Conservation (phyloP, 2,797 vertebrate genomes). For the Sardinella longiceps region DNA sequence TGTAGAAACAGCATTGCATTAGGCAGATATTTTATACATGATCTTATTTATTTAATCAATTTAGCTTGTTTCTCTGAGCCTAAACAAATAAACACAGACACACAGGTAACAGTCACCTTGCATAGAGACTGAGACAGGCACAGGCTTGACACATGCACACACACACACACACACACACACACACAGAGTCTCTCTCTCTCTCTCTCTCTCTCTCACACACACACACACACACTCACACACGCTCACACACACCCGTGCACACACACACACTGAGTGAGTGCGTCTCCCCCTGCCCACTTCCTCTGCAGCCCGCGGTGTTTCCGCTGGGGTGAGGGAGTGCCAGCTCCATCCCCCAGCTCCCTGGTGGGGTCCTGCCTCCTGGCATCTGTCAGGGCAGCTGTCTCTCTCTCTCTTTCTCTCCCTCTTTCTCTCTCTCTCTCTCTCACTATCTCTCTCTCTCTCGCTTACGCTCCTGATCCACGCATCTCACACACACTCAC, state of each 20-base stretch:
- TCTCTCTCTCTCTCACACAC: constrained; percentile 7
- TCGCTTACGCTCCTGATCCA: not conserved
- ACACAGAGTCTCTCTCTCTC: not conserved
- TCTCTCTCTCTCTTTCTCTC: constrained; percentile 70
- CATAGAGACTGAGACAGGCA: not conserved
- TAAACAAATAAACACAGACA: constrained; percentile 12
- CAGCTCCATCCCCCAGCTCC: constrained; percentile 81
- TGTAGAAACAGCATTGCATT: not conserved
- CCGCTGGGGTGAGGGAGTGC: constrained; percentile 82
- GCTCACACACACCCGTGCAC: constrained; percentile 51
- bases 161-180: constrained; percentile 12
- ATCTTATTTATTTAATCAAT: not conserved
- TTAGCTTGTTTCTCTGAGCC: not conserved
- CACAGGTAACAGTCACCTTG: constrained; percentile 25
- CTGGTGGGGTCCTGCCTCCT: constrained; percentile 85
- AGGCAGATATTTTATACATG: not conserved
- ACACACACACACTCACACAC: constrained; percentile 29
- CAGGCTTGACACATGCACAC: not conserved
- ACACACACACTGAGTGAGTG: constrained; percentile 60
- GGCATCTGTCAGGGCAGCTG: constrained; percentile 85
- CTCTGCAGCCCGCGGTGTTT: constrained; percentile 84
- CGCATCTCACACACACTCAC: constrained; percentile 33
- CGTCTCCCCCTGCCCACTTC: constrained; percentile 84
- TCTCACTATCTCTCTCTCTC: constrained; percentile 64
- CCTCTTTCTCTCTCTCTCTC: not conserved